phyloP scores from a whole-genome alignment of 2,113 vertebrate species.

The Tupaia chinensis region DNA sequence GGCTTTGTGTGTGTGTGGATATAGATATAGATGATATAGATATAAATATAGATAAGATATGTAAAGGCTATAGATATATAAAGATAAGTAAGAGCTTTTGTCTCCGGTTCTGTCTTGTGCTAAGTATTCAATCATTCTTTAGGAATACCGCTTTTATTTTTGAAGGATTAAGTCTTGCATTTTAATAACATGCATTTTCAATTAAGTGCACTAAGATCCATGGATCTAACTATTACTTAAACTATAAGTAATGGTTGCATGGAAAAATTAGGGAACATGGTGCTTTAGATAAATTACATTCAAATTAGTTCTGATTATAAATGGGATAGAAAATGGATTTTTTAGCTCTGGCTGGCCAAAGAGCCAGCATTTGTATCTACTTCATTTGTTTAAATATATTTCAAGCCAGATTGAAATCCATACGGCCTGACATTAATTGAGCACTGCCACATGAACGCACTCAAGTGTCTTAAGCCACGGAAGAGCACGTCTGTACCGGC shows the following conservation, averaged over 20 bases:
- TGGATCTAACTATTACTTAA: slow-evolving; percentile 90
- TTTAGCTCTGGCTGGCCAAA: slow-evolving; percentile 88
- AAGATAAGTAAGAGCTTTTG: background rate
- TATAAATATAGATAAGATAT: too few species aligned
- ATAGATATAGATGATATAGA: too few species aligned
- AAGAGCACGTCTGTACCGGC: slow-evolving; percentile 85
- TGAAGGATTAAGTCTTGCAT: slow-evolving; percentile 86
- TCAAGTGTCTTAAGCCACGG: slow-evolving; percentile 86
- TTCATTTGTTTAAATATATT: slow-evolving; percentile 92
- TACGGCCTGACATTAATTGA: slow-evolving; percentile 92
- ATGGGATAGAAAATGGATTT: slow-evolving; percentile 91
- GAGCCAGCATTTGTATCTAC: slow-evolving; percentile 90
- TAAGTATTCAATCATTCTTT: slow-evolving; percentile 84
- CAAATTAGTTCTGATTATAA: slow-evolving; percentile 91
- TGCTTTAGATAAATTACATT: slow-evolving; percentile 90
- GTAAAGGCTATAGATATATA: too few species aligned
- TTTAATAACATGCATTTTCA: slow-evolving; percentile 89
- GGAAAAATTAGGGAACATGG: slow-evolving; percentile 89
- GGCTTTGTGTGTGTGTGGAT: background rate
- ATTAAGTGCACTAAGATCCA: slow-evolving; percentile 87
- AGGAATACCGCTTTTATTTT: slow-evolving; percentile 88
- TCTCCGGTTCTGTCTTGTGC: slow-evolving; percentile 38
- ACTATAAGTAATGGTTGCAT: slow-evolving; percentile 88
- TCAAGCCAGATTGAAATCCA: slow-evolving; percentile 91
- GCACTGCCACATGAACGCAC: slow-evolving; percentile 83